Base-by-base conservation (phyloP, 1,140 invertebrate species). In the Sitodiplosis mosellana region DNA sequence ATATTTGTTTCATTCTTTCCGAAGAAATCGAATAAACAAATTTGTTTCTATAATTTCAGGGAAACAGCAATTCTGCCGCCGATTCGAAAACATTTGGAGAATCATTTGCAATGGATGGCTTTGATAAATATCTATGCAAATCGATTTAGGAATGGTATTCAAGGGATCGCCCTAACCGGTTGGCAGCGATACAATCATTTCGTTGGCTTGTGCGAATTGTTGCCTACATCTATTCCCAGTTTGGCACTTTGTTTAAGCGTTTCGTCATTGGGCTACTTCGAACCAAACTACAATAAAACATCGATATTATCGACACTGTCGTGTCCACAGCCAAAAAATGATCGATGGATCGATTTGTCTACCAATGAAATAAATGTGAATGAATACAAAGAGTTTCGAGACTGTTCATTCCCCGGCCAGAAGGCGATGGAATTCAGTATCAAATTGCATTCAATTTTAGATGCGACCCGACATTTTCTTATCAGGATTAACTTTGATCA, bases 181-280 rank as follows among this genome's bases (percentile, higher is more conserved):
- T 87, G 83, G 83, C 83, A 83, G 18, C 72, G 83, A 52, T 80
- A 73, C 59, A 89, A 93, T 64, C 93, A 98, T 62, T 88, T 90
- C 69, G 87, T 88, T 3, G 78, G 86, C 0, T 70, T 96, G 14
- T 94, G 89, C 63, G 94, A 99, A 67, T 65, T 95, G 6, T 64
- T 99, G n/a, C 84, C 86, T 1, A 73, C 76, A 1, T 76, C 80
- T 2, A 65, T 97, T 47, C 93, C 93, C 7, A 83, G 80, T 46
- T 57, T 87, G 33, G 71, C 74, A 36, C 55, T 80, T 1, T 77
- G 72, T 49, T 55, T 81, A 33, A 72, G 75, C 6, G 73, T 76
- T 1, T 64, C 70, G 0, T 68, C 68, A 11, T 65, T 71, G 53
- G 80, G 80, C 2, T 76, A 72, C 55, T 78, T 79, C 53, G 77